A percentile compares a stretch with the other conserved stretches of the same genome.
These are phyloP conservation scores for Pipistrellus pipistrellus DNA, from an alignment of 2,797 vertebrate genomes.

Conservation along the genomic window DNA sequence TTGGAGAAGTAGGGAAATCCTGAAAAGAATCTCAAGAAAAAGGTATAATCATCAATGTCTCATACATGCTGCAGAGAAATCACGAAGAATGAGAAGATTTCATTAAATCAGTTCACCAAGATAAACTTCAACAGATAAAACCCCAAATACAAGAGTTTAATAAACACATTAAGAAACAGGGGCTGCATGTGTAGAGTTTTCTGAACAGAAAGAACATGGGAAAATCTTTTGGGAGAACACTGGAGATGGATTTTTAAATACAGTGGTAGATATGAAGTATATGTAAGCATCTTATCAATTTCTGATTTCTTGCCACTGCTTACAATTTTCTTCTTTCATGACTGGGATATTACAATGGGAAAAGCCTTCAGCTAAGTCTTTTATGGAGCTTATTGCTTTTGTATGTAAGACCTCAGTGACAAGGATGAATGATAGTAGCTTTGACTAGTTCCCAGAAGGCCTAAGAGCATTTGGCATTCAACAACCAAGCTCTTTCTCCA, in stretches of 20 bases:
- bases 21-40: slow-evolving; percentile 8
- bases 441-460: slow-evolving; percentile 5
- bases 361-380: not conserved
- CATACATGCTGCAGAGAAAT: not conserved
- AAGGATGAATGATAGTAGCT: not conserved
- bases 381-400: not conserved
- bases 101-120: not conserved
- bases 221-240: not conserved
- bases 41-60: not conserved
- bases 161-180: not conserved
- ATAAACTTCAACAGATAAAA: not conserved
- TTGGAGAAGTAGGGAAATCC: not conserved
- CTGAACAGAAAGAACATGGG: not conserved
- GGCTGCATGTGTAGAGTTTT: not conserved
- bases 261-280: not conserved
- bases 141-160: not conserved
- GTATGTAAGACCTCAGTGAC: not conserved
- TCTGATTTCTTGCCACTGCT: not conserved
- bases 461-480: not conserved
- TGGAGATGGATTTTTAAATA: not conserved
- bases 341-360: not conserved
- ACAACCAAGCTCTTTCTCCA: not conserved
- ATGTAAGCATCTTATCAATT: not conserved
- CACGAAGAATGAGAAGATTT: not conserved
- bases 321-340: not conserved